Evolutionary conservation across 2,888 invertebrate species (phyloP).

Genomic region (Adelognathus sp.): DNA sequence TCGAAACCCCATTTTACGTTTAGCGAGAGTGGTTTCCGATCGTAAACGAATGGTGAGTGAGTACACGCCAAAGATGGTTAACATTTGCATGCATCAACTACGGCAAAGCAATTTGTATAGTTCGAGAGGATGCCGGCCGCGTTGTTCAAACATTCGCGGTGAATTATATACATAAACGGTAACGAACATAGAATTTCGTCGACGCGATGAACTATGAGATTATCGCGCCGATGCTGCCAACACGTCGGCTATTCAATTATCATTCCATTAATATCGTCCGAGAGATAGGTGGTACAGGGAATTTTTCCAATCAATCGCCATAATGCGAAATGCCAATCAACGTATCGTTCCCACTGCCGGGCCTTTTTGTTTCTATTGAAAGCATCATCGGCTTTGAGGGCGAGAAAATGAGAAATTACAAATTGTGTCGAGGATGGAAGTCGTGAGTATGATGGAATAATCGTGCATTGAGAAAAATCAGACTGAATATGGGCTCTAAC

Average conservation of each 20-base stretch:
- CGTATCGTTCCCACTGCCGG: background rate
- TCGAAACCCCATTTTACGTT: background rate
- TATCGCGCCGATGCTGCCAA: background rate
- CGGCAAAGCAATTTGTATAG: background rate
- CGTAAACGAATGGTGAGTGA: background rate
- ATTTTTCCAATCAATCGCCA: background rate
- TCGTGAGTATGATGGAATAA: no score
- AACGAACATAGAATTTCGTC: conserved; percentile 24
- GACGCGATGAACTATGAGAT: background rate
- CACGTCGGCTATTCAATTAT: background rate
- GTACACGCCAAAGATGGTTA: background rate
- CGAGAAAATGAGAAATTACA: background rate
- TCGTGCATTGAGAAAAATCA: no score
- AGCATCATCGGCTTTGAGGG: background rate
- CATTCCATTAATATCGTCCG: background rate
- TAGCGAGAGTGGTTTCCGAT: background rate
- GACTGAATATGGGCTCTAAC: no score
- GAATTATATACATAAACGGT: conserved; percentile 25
- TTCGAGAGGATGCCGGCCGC: background rate
- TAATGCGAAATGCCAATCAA: background rate
- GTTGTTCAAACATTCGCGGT: conserved; percentile 5
- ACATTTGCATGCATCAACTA: background rate
- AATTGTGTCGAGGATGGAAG: background rate
- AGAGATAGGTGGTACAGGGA: background rate
- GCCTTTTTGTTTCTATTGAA: background rate